Evolutionary conservation across 2,888 invertebrate species (phyloP).

Genomic region (Plemyria rubiginata): DNA sequence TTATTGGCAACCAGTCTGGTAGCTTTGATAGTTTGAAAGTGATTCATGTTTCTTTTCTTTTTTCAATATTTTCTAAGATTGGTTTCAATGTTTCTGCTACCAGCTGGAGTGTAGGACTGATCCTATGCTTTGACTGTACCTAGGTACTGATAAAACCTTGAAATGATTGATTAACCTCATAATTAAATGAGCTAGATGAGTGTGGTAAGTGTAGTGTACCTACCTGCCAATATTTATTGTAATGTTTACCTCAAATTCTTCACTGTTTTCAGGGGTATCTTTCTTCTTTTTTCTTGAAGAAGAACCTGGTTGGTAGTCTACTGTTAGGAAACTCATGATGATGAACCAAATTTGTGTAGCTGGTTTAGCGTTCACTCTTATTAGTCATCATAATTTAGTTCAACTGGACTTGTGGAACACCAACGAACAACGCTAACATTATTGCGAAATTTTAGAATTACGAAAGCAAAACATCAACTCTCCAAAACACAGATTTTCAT

Average conservation of each 20-base stretch:
- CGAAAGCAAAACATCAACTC: no score
- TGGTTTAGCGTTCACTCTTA: not conserved
- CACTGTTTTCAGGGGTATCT: slow-evolving; percentile 54
- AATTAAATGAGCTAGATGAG: no score
- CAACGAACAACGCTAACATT: not conserved
- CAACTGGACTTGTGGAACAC: not conserved
- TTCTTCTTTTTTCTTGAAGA: slow-evolving; percentile 55
- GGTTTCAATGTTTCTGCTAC: no score
- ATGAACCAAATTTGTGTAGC: not conserved
- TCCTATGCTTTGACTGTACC: no score
- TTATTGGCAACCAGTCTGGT: no score
- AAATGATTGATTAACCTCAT: not conserved
- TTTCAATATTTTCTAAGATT: no score
- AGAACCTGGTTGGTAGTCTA: slow-evolving; percentile 58
- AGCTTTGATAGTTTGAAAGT: no score
- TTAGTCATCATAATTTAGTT: not conserved
- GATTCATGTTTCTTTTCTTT: no score
- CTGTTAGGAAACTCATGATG: slow-evolving; percentile 67
- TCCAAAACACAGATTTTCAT: no score
- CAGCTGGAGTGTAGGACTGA: no score
- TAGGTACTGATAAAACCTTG: no score
- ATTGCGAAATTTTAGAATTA: not conserved
- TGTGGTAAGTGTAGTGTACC: no score
- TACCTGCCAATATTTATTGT: not conserved
- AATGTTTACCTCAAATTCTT: slow-evolving; percentile 69